Evolutionary conservation across 2,888 invertebrate genomes (phyloP), one percentile per base, ranked within the genome.

Genomic region (Rutpela maculata): DNA sequence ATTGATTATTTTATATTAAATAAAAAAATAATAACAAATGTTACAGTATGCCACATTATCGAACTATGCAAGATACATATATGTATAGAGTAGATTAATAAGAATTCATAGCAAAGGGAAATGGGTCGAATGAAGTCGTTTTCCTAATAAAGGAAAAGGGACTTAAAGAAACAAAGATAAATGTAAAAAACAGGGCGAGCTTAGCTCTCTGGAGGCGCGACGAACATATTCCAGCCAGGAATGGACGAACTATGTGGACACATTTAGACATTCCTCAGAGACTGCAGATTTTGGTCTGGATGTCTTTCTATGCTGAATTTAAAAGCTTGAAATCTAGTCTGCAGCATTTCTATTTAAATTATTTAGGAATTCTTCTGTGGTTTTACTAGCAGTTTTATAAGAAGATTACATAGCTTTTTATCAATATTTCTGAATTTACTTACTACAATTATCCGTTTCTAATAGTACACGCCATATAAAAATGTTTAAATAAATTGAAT

Each of bases 91-190:
- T 77, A 78, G 76, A 81, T 78, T 78, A 77, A 26, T 17, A 35
- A 78, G 79, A 78, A 80, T 78, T 81, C 77, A 78, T 60, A 77
- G 73, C 67, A 57, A 55, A 63, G 76, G 84, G 84, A 83, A 83
- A 85, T 84, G 80, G 83, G 84, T 84, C 82, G 83, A 78, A 72
- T 77, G 80, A 78, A 26, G 78, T 78, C 80, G 80, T 81, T 83
- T 78, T 78, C 78, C 81, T 84, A 84, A 84, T 83, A 72, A 77
- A 73, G 57, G 60, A 78, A 75, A 70, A 76, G 80, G 77, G 80
- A 79, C 66, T 76, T 65, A 26, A 17, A 26, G 68, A 56, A 57
- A 56, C 35, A 55, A 57, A 57, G 55, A 68, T 63, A 63, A 63
- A 71, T 43, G 72, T 72, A 50, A 63, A 31, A 71, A 62, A 63